Base-by-base conservation (phyloP, 2,797 vertebrate species). In the Scleropages formosus region DNA sequence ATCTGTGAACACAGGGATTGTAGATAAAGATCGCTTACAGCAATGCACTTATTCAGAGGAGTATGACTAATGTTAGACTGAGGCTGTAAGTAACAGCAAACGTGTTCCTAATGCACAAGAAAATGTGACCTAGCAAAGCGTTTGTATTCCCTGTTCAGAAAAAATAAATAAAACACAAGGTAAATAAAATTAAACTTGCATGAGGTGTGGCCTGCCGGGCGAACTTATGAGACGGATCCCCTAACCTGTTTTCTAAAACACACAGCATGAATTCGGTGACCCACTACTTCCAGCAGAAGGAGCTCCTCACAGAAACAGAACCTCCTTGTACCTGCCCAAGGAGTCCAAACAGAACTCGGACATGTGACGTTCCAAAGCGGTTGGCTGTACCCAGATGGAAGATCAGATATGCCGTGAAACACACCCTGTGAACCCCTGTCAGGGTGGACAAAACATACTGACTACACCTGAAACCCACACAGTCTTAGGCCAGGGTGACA, bases 381-480 rank as follows among this genome's bases (percentile, higher is more conserved):
- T 71, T 18, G 24, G 49, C 10, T 8, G 47, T 18, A 39, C 24
- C 51, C 51, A 56, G 68, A 39, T 4, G 4, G 8, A 56, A 71
- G 49, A 71, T 71, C 68, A 71, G 47, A 71, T 49, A 27, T 20
- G 51, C 24, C 9, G 22, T 16, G 47, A 58, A 56, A n/a, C 24
- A 56, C 15, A 58, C 2, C 47, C 51, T 56, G 8, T 70, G 31
- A 56, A 53, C 47, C 27, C 66, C 66, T 69, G 66, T 51, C 22
- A 51, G 12, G 4, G 31, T 60, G 70, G 11, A 22, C 16, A 72
- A 72, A 44, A 72, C 15, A 20, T 72, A 72, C 72, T 20, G 56
- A 53, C 71, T 71, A 68, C 51, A 71, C 13, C 22, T 15, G 16
- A 71, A 39, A 13, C 53, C 70, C 18, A 39, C 10, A 24, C 27